phyloP scores from a whole-genome alignment of 2,888 invertebrate species.

The Galeopsomyia nigrocyanea region DNA sequence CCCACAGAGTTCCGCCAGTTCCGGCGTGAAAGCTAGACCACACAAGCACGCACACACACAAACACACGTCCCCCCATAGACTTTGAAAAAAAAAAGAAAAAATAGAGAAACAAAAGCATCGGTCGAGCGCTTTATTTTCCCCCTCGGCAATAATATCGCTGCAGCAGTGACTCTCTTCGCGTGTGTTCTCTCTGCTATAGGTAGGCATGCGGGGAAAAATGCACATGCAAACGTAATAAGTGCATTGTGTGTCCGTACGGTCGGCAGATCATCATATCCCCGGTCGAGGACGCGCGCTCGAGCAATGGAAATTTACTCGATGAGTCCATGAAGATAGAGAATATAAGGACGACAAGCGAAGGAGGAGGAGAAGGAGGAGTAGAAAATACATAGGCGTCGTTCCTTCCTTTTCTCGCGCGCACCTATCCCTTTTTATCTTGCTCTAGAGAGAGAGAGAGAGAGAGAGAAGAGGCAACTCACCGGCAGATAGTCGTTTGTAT shows the following conservation, averaged over 20 bases:
- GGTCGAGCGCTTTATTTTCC: slow-evolving; percentile 32
- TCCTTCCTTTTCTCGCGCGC: neutral
- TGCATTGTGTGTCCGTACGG: slow-evolving; percentile 59
- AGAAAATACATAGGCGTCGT: slow-evolving; percentile 20
- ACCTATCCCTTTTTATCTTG: slow-evolving; percentile 34
- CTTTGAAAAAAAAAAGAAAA: neutral
- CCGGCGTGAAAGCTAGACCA: slow-evolving; percentile 1
- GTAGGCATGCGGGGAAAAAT: neutral
- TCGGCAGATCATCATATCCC: slow-evolving; percentile 50
- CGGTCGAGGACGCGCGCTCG: slow-evolving; percentile 50
- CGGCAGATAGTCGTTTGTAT: slow-evolving; percentile 50
- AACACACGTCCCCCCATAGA: neutral
- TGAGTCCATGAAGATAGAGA: slow-evolving; percentile 55
- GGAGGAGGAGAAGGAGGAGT: neutral
- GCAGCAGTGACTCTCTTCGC: neutral
- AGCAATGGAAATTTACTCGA: slow-evolving; percentile 66
- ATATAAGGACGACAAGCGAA: slow-evolving; percentile 49
- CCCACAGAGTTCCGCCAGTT: neutral
- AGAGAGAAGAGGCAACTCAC: slow-evolving; percentile 3
- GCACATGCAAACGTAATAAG: slow-evolving; percentile 55
- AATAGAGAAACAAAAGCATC: neutral
- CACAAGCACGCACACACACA: too few relatives aligned
- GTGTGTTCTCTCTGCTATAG: neutral
- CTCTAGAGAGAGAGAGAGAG: too few relatives aligned
- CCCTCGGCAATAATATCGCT: neutral